Evolutionary conservation across 2,797 vertebrate species (phyloP), one percentile per base, ranked within the genome.

Genomic region (Pipistrellus pipistrellus): DNA sequence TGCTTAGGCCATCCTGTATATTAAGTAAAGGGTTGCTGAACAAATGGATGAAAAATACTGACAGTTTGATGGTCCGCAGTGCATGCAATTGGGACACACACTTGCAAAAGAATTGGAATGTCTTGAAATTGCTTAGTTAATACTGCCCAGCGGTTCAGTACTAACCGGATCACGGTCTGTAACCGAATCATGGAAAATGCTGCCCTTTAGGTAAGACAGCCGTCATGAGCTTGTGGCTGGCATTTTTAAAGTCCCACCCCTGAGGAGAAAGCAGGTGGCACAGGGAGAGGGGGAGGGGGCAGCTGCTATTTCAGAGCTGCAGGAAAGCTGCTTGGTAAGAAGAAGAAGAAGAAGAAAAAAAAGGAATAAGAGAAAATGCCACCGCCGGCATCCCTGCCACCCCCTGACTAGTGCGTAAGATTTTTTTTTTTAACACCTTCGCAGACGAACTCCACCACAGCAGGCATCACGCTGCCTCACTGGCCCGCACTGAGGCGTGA

Each of bases 361-460:
- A 51, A 51, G 51, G 93, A 72, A 77, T 59, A 69, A 92, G 84
- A 35, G 53, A 82, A 94, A 88, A 80, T 57, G 87, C 48, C 57
- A 86, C 48, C 25, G 15, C 30, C 51, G 48, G 73, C 46, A 59
- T 77, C 66, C 12, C 23, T 14, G 75, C 84, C 57, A 32, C 59
- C 71, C 85, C 85, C 90, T 80, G 71, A 44, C 87, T 80, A 20
- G 64, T 90, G 62, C 1, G 1, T 62, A 84, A 88, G 87, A 91
- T 86, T 75, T n/a, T n/a, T 86, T 86, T 75, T 88, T 91, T 89
- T 91, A 84, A 87, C 88, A 89, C 76, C 80, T 91, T 80, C 48
- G 81, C 71, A 89, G 76, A 80, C 44, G 5, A 12, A 32, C 90
- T 55, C 44, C 85, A 57, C 77, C 83, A 51, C 14, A 4, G 25